Percentiles rank a stretch among this genome's conserved stretches.
These are phyloP conservation scores for Coptodon rendalli DNA, from an alignment of 2,113 vertebrate species.

Conservation along the genomic window DNA sequence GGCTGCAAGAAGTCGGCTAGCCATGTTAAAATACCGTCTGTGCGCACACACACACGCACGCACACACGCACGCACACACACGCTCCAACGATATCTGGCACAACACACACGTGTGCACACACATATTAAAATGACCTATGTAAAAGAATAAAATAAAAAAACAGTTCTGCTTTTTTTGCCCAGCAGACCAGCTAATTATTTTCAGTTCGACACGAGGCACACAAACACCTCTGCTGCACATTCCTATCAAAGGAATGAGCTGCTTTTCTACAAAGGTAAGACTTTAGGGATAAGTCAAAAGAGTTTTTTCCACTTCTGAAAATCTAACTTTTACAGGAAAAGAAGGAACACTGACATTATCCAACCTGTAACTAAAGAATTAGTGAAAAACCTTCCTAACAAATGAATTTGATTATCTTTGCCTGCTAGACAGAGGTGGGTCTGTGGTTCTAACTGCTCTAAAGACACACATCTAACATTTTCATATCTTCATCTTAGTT, in stretches of 20 bases:
- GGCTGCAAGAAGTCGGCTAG: constrained; percentile 67
- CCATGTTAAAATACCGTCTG: constrained; percentile 64
- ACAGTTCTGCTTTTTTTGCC: background rate
- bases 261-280: constrained; percentile 37
- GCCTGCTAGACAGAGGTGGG: background rate
- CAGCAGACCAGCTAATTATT: constrained; percentile 57
- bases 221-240: constrained; percentile 33
- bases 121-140: constrained; percentile 13
- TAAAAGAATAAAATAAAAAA: background rate
- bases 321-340: constrained; percentile 8
- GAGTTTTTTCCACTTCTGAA: constrained; percentile 2
- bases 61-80: background rate
- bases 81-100: constrained; percentile 13
- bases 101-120: background rate
- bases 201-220: constrained; percentile 36
- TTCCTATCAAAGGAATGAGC: constrained; percentile 53
- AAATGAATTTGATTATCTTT: background rate
- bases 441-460: background rate
- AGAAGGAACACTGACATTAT: background rate
- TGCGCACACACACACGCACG: background rate
- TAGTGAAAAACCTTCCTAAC: background rate
- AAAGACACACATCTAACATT: background rate
- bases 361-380: background rate
- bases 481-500: background rate
- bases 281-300: constrained; percentile 25